A percentile compares a stretch with the other conserved stretches of the same genome.
Conservation (phyloP, 2,888 invertebrate genomes). For the Caenorhabditis sp. region DNA sequence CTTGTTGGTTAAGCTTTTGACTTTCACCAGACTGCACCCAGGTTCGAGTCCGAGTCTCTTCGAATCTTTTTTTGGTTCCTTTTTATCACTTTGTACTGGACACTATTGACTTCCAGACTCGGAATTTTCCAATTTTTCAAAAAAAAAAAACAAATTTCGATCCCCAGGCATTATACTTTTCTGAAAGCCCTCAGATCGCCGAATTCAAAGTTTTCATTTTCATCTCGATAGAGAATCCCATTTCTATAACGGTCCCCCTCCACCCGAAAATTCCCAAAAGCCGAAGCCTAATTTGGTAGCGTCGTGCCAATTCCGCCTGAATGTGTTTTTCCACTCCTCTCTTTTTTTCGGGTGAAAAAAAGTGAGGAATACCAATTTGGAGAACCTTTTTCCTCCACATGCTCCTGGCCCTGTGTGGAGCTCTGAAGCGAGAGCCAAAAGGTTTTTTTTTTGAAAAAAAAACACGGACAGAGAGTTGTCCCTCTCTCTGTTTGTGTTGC, state of each 20-base stretch:
- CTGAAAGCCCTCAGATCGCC: neutral
- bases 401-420: neutral
- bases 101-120: no score
- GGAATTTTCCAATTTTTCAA: neutral
- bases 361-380: slow-evolving; percentile 22
- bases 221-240: no score
- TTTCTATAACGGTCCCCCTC: no score
- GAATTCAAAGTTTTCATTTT: neutral
- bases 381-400: neutral
- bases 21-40: no score
- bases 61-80: no score
- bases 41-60: no score
- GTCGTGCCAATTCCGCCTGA: neutral
- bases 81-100: no score
- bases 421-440: slow-evolving; percentile 12
- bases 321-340: slow-evolving; percentile 2
- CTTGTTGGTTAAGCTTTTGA: no score
- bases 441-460: slow-evolving; percentile 33
- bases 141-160: no score
- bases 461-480: neutral
- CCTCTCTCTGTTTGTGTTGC: neutral
- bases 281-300: slow-evolving; percentile 47
- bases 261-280: neutral
- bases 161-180: slow-evolving; percentile 7
- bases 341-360: neutral